Conservation (phyloP, 2,888 invertebrate genomes). For the Tillus elongatus region DNA sequence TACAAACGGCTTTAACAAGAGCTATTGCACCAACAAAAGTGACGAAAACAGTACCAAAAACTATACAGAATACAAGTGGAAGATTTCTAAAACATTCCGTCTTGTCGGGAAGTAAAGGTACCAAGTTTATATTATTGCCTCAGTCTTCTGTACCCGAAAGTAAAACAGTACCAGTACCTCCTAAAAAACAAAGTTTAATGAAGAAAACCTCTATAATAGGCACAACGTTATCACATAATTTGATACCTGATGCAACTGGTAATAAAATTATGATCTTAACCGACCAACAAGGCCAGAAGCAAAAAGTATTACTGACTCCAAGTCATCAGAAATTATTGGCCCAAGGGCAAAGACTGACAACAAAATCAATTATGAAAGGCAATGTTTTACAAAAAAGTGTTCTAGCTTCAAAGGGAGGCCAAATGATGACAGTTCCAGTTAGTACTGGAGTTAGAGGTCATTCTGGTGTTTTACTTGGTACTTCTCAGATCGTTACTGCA, state of each 20-base stretch:
- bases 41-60: not conserved
- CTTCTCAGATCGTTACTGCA: not conserved
- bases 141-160: too few species aligned
- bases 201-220: too few species aligned
- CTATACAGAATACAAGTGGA: not conserved
- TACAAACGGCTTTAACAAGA: slow-evolving; percentile 3
- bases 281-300: slow-evolving; percentile 52
- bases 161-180: too few species aligned
- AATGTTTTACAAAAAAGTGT: slow-evolving; percentile 19
- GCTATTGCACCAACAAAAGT: not conserved
- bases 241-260: slow-evolving; percentile 36
- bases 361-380: slow-evolving; percentile 21
- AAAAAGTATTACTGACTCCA: slow-evolving; percentile 51
- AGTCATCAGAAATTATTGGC: slow-evolving; percentile 51
- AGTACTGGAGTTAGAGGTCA: not conserved
- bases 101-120: too few species aligned
- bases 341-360: slow-evolving; percentile 13
- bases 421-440: not conserved
- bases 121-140: too few species aligned
- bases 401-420: not conserved
- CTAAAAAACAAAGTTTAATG: too few species aligned
- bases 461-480: too few species aligned
- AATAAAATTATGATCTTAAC: slow-evolving; percentile 57
- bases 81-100: too few species aligned
- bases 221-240: too few species aligned